Evolutionary conservation across 2,888 invertebrate genomes (phyloP).

Genomic region (Acronicta psi): DNA sequence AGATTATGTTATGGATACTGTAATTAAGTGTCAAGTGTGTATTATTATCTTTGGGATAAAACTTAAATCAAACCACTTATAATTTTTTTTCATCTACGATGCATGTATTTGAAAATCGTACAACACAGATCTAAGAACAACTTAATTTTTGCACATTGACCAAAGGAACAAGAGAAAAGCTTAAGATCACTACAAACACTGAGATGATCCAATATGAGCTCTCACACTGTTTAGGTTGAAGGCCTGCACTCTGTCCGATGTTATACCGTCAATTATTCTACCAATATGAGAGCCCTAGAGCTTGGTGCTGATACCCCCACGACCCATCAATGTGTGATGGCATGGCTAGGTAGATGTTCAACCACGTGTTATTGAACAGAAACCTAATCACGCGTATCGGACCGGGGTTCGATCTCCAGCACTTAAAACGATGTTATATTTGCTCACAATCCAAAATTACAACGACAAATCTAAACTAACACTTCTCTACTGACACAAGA

Average conservation of each 20-base stretch:
- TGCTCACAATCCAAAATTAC: conserved; percentile 4
- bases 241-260: not conserved
- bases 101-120: conserved; percentile 29
- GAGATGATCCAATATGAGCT: not conserved
- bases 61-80: conserved; percentile 16
- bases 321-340: not conserved
- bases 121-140: conserved; percentile 4
- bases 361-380: conserved; percentile 7
- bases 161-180: conserved; percentile 6
- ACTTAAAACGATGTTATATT: not conserved
- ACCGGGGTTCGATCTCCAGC: not conserved
- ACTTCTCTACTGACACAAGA: not conserved
- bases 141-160: conserved; percentile 4
- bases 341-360: not conserved
- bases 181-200: conserved; percentile 1
- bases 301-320: conserved; percentile 8
- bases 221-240: not conserved
- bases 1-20: too few relatives aligned
- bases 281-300: not conserved
- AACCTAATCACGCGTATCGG: not conserved
- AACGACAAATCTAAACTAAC: conserved; percentile 1
- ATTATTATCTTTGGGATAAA: not conserved
- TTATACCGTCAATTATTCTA: not conserved
- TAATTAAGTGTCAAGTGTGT: too few relatives aligned
- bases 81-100: conserved; percentile 25